phyloP scores from a whole-genome alignment of 2,888 invertebrate species.

The Gymnoscelis rufifasciata region DNA sequence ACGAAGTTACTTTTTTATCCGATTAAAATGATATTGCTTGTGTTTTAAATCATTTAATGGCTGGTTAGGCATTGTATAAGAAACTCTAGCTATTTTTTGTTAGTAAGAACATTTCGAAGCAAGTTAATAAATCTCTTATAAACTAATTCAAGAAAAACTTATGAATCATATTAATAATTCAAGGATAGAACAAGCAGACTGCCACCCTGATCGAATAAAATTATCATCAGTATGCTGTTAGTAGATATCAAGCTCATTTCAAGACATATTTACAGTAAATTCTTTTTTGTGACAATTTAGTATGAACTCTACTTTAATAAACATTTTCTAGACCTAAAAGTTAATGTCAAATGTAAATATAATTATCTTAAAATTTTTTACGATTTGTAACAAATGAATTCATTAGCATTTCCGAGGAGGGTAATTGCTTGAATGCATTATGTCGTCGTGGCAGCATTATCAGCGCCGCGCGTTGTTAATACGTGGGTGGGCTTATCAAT shows the following conservation, averaged over 20 bases:
- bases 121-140: too few relatives aligned
- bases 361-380: too few relatives aligned
- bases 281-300: conserved; percentile 21
- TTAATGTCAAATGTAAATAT: too few relatives aligned
- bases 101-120: too few relatives aligned
- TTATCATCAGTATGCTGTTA: conserved; percentile 23
- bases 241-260: conserved; percentile 28
- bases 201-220: conserved; percentile 12
- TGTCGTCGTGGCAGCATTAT: conserved; percentile 33
- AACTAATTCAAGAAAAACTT: background rate
- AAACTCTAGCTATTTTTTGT: too few relatives aligned
- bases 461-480: conserved; percentile 55
- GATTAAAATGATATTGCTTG: too few relatives aligned
- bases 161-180: conserved; percentile 5
- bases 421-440: conserved; percentile 21
- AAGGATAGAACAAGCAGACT: conserved; percentile 10
- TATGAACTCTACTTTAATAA: background rate
- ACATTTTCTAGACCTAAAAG: background rate
- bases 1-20: too few relatives aligned
- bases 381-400: too few relatives aligned
- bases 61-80: too few relatives aligned
- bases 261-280: conserved; percentile 27
- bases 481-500: conserved; percentile 75
- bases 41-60: too few relatives aligned
- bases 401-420: too few relatives aligned